Conservation (phyloP, 1,140 invertebrate genomes). For the Cherax destructor region DNA sequence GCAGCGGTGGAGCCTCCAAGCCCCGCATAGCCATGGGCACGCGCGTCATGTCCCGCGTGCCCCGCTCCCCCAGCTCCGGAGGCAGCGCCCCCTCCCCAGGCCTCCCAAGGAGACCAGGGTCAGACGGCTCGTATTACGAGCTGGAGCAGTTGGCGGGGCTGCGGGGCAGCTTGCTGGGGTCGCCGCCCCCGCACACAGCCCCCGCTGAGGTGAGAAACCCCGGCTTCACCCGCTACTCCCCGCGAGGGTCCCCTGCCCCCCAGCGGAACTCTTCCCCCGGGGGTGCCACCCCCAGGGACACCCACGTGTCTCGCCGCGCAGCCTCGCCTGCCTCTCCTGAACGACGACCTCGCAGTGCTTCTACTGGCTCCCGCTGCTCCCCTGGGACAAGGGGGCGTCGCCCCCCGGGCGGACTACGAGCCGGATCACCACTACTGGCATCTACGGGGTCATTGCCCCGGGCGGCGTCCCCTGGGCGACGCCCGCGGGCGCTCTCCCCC, state of each 20-base stretch:
- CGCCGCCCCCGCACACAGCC: conserved; percentile 67
- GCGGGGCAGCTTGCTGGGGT: conserved; percentile 74
- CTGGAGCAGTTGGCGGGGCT: conserved; percentile 74
- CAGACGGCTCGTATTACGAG: conserved; percentile 71
- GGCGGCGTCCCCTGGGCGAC: conserved; percentile 56
- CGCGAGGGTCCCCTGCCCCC: conserved; percentile 62
- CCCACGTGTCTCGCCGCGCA: conserved; percentile 68
- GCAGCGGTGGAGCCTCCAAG: conserved; percentile 70
- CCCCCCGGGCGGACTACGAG: conserved; percentile 54
- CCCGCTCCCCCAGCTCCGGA: conserved; percentile 66
- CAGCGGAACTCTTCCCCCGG: conserved; percentile 49
- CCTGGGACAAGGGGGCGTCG: conserved; percentile 61
- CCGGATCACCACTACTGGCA: conserved; percentile 66
- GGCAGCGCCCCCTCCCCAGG: conserved; percentile 54
- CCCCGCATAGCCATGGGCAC: conserved; percentile 76
- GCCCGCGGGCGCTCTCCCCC: conserved; percentile 67
- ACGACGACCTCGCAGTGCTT: conserved; percentile 72
- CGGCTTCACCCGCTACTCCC: conserved; percentile 64
- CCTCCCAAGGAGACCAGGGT: conserved; percentile 45
- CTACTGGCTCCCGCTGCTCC: conserved; percentile 69
- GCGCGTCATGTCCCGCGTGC: conserved; percentile 73
- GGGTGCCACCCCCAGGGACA: conserved; percentile 47
- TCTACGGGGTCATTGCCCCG: conserved; percentile 70
- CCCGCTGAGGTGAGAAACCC: conserved; percentile 59
- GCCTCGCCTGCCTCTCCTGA: conserved; percentile 72